A percentile compares a stretch with the other conserved stretches of the same genome.
Conservation (phyloP, 1,140 invertebrate species). For the Atta texana region DNA sequence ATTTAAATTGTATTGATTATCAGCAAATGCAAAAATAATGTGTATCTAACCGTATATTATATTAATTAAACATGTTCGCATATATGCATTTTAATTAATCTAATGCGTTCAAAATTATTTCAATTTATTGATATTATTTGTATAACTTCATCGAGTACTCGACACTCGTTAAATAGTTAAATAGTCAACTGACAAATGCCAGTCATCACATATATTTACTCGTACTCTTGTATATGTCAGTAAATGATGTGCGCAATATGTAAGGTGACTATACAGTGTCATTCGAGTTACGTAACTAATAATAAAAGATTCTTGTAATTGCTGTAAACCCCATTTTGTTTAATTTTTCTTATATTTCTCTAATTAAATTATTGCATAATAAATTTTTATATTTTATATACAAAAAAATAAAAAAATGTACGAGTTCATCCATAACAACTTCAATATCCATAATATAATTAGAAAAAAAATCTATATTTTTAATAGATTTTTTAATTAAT, state of each 20-base stretch:
- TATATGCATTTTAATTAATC: slow-evolving; percentile 29
- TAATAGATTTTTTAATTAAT: neutral
- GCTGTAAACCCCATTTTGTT: neutral
- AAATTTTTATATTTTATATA: no score
- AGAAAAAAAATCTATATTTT: neutral
- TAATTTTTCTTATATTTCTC: neutral
- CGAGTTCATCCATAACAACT: neutral
- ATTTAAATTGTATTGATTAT: slow-evolving; percentile 2
- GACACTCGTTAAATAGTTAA: slow-evolving; percentile 21
- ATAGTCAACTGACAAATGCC: slow-evolving; percentile 25
- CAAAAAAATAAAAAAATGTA: neutral
- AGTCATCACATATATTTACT: slow-evolving; percentile 1
- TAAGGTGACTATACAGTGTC: neutral
- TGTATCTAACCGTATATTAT: neutral
- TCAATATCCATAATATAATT: neutral
- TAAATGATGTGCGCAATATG: slow-evolving; percentile 16
- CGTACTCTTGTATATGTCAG: neutral
- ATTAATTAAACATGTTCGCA: slow-evolving; percentile 15
- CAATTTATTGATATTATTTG: slow-evolving; percentile 34
- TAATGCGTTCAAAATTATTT: slow-evolving; percentile 33
- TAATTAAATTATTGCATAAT: no score
- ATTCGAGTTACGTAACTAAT: neutral
- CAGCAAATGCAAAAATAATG: neutral
- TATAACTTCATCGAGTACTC: slow-evolving; percentile 23
- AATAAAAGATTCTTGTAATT: neutral